A percentile compares a stretch with the other conserved stretches of the same genome.
Conservation (phyloP, 2,797 vertebrate species). For the Macropus fuliginosus region DNA sequence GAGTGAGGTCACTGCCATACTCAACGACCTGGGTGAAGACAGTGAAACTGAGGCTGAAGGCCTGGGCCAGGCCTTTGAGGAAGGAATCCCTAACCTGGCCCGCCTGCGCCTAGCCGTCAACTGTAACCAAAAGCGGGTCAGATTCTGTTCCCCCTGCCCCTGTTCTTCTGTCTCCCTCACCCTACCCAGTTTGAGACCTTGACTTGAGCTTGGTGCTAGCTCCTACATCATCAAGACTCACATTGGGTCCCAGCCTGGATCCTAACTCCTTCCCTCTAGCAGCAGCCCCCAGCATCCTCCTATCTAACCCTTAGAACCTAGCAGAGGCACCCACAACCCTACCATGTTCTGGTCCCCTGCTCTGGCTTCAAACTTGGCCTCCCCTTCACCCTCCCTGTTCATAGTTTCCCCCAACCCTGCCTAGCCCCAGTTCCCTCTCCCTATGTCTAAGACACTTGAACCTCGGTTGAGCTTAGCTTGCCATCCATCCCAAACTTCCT, state of each 20-base stretch:
- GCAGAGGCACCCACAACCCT: constrained; percentile 1
- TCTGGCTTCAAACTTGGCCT: neutral
- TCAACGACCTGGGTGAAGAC: constrained; percentile 89
- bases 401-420: neutral
- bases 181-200: neutral
- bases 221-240: neutral
- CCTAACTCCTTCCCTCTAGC: neutral
- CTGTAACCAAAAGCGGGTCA: constrained; percentile 93
- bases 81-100: constrained; percentile 93
- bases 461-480: neutral
- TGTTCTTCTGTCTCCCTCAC: neutral
- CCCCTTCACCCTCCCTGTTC: neutral
- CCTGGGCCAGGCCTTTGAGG: constrained; percentile 90
- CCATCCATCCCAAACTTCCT: no score
- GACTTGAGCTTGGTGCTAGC: neutral
- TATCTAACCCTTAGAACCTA: neutral
- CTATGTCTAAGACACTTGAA: neutral
- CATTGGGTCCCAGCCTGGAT: neutral
- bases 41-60: constrained; percentile 81
- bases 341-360: neutral
- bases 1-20: constrained; percentile 92
- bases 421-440: neutral
- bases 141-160: neutral
- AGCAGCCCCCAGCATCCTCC: neutral
- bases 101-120: constrained; percentile 92